Base-by-base conservation (phyloP, 2,797 vertebrate species). In the Cuculus canorus region DNA sequence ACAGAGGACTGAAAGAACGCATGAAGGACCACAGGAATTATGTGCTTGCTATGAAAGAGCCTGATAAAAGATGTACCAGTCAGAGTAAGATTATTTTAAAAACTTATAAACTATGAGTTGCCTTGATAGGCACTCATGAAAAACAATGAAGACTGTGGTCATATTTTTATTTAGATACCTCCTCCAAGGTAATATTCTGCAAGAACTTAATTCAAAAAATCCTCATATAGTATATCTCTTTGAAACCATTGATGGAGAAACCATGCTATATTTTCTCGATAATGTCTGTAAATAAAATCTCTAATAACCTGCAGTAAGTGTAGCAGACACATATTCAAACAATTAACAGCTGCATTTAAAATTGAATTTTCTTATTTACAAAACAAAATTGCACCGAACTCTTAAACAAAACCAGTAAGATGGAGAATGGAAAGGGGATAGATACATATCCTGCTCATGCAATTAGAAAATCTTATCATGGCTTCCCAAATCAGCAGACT, bases 401-500 rank as follows among this genome's bases (percentile, higher is more conserved):
- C 11, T 15, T 21, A 71, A 21, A 65, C 4, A 81, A 86, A 87
- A 68, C 6, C 7, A 66, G 61, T 69, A 83, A 48, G 13, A 61
- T 47, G 5, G 17, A 28, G 33, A 91, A 8, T 23, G 6, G 22
- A 75, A 7, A 70, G 13, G 5, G 21, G 8, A 37, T 5, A n/a
- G 35, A 92, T 56, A 72, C 10, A n/a, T 43, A 64, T 3, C 2
- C 30, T 72, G 54, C 41, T 83, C 43, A 88, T 54, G 0, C 33
- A 78, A 30, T 69, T 76, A 80, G 11, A 91, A 78, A 69, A 85
- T 39, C 30, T 93, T 61, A 66, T 17, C 48, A 32, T 39, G 37
- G 65, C 65, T 93, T 93, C 85, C 53, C 71, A 92, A 81, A 86
- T 66, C 79, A 89, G 33, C 22, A 78, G 50, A 80, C 45, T 47